Percentiles rank a stretch among this genome's conserved stretches.
These are phyloP conservation scores for Megaleporinus macrocephalus DNA, from an alignment of 2,113 vertebrate genomes.

Conservation along the genomic window DNA sequence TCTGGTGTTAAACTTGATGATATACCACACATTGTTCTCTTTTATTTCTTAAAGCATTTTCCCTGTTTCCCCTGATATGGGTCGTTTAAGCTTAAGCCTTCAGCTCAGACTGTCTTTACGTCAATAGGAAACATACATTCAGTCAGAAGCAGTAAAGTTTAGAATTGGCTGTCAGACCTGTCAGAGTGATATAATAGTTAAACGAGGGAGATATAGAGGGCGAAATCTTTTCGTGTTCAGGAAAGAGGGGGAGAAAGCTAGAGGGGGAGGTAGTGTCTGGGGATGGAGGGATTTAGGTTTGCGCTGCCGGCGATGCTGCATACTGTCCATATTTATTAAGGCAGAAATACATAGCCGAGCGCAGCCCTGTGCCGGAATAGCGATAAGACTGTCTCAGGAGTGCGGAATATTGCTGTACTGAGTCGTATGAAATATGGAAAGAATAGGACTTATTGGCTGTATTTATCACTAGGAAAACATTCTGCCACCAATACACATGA, in stretches of 20 bases:
- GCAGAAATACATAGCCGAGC: conserved; percentile 12
- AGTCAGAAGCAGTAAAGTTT: not conserved
- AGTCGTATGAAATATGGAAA: not conserved
- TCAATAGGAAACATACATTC: too few species aligned
- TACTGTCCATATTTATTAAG: conserved; percentile 41
- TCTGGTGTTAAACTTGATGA: too few species aligned
- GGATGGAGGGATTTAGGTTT: conserved; percentile 15
- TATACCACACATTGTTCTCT: too few species aligned
- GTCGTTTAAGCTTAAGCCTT: too few species aligned
- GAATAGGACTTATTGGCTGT: conserved; percentile 15
- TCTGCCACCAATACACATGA: not conserved
- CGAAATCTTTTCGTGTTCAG: not conserved
- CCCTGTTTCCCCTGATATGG: too few species aligned
- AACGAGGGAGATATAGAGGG: not conserved
- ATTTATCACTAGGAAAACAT: not conserved
- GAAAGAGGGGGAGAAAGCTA: not conserved
- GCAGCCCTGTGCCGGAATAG: not conserved
- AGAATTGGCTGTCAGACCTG: not conserved
- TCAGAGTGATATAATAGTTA: not conserved
- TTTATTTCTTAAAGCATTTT: too few species aligned
- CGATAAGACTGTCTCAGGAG: not conserved
- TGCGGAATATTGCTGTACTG: conserved; percentile 2
- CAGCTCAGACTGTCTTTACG: too few species aligned
- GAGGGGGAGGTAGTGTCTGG: not conserved
- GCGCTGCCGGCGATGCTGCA: conserved; percentile 14